phyloP scores from a whole-genome alignment of 2,888 invertebrate species.

The Acrobasis suavella region DNA sequence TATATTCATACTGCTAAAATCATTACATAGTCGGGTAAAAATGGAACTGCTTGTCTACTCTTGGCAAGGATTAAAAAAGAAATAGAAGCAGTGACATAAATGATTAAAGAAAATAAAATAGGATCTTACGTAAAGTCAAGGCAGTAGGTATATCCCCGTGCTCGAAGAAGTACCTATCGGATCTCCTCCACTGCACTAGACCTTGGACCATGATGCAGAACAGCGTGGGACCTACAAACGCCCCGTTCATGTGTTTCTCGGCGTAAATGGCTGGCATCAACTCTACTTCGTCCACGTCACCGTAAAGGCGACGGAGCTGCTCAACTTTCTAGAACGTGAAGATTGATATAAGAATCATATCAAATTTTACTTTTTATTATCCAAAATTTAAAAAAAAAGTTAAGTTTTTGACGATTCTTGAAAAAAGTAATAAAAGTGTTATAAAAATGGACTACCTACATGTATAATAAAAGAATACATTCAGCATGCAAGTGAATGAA shows the following conservation, averaged over 20 bases:
- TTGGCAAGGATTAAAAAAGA: too few species aligned
- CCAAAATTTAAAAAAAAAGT: too few species aligned
- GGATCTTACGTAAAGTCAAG: slow-evolving; percentile 40
- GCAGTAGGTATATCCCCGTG: slow-evolving; percentile 43
- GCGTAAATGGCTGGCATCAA: slow-evolving; percentile 45
- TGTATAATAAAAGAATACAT: too few species aligned
- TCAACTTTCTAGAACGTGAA: slow-evolving; percentile 40
- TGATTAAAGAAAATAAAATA: neutral
- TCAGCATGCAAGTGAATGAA: too few species aligned
- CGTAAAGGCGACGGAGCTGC: slow-evolving; percentile 42
- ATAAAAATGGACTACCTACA: too few species aligned
- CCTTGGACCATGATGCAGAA: slow-evolving; percentile 46
- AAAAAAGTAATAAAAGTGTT: too few species aligned
- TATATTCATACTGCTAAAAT: too few species aligned
- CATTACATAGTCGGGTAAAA: too few species aligned
- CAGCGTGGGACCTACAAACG: slow-evolving; percentile 39
- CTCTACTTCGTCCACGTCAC: slow-evolving; percentile 45
- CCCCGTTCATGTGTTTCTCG: slow-evolving; percentile 38
- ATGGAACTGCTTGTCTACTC: too few species aligned
- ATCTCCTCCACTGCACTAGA: slow-evolving; percentile 43
- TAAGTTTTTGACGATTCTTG: too few species aligned
- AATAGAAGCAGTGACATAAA: neutral
- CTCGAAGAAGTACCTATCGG: slow-evolving; percentile 48
- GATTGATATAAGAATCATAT: too few species aligned
- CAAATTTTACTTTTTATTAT: too few species aligned